Percentiles rank a stretch among this genome's conserved stretches.
Conservation (phyloP, 2,797 vertebrate genomes). For the Pangasius djambal region DNA sequence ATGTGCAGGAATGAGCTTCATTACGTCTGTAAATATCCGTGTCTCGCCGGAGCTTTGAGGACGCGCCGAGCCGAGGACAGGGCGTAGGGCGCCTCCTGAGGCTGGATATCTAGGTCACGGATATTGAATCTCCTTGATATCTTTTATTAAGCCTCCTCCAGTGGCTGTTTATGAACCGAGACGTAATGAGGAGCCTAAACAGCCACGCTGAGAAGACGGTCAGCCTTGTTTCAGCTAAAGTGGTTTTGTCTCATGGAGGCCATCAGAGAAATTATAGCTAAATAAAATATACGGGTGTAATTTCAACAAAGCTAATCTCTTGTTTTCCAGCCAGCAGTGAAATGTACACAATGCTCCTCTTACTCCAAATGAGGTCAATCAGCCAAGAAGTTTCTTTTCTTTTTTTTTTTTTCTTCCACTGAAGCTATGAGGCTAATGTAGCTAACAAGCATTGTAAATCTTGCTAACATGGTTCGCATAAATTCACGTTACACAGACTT, state of each 20-base stretch:
- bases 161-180: slow-evolving; percentile 8
- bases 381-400: not conserved
- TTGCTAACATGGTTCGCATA: not conserved
- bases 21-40: slow-evolving; percentile 31
- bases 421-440: not conserved
- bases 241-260: not conserved
- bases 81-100: not conserved
- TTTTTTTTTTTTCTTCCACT: not conserved
- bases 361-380: not conserved
- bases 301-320: slow-evolving; percentile 11
- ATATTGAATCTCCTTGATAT: slow-evolving; percentile 36
- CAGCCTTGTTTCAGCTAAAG: slow-evolving; percentile 3
- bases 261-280: slow-evolving; percentile 48
- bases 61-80: not conserved
- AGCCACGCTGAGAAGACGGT: not conserved
- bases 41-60: not conserved
- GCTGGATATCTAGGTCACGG: slow-evolving; percentile 50
- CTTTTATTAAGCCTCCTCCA: slow-evolving; percentile 18
- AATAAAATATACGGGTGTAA: slow-evolving; percentile 50
- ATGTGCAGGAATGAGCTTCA: slow-evolving; percentile 22
- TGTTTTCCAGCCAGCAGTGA: not conserved
- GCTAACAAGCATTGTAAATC: not conserved
- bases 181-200: slow-evolving; percentile 2
- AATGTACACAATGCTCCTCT: not conserved
- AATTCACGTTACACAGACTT: no score